phyloP scores from a whole-genome alignment of 2,113 vertebrate species.

The Stercorarius parasiticus region DNA sequence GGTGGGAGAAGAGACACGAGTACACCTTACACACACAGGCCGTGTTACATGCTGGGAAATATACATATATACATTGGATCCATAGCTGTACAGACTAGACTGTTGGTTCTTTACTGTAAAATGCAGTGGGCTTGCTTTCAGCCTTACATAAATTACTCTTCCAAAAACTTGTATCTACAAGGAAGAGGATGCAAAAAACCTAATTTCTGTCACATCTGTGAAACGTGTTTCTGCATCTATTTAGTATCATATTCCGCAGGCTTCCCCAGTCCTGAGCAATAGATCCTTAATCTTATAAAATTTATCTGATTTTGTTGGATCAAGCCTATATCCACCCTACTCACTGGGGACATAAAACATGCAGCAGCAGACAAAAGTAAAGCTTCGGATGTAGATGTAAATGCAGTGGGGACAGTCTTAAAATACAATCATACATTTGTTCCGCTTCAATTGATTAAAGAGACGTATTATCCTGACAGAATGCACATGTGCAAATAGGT shows the following conservation, averaged over 20 bases:
- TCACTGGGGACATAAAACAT: neutral
- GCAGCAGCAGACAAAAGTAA: neutral
- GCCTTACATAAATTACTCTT: neutral
- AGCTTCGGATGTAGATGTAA: neutral
- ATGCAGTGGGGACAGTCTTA: neutral
- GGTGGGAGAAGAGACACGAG: neutral
- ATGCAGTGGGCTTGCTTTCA: neutral
- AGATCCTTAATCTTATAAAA: neutral
- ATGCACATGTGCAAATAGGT: neutral
- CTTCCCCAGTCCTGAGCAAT: neutral
- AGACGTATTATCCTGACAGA: neutral
- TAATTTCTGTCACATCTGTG: neutral
- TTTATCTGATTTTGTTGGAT: neutral
- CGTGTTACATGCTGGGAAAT: rapidly evolving
- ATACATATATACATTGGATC: neutral
- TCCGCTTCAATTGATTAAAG: neutral
- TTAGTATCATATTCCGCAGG: neutral
- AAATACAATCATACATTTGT: neutral
- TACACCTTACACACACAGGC: neutral
- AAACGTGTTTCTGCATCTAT: neutral
- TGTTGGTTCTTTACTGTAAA: neutral
- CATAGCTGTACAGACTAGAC: neutral
- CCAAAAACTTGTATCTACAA: neutral
- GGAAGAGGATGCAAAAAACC: neutral
- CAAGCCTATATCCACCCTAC: neutral